Conservation (phyloP, 2,888 invertebrate species). For the Orchestes rusci region DNA sequence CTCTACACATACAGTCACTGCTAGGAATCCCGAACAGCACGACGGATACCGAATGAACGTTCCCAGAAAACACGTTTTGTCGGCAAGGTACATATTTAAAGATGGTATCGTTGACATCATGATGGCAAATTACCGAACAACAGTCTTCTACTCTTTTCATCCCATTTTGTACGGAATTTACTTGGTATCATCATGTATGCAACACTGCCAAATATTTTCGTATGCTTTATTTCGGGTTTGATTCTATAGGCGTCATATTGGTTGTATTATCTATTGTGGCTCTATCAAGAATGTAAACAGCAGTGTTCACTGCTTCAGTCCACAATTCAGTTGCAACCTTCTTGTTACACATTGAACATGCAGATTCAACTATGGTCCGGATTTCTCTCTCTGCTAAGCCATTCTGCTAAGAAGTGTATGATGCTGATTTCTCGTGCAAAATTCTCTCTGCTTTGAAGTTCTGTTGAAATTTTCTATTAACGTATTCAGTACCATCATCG, state of each 20-base stretch:
- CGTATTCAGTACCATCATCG: constrained; percentile 20
- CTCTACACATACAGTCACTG: too few relatives aligned
- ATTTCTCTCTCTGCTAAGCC: constrained; percentile 22
- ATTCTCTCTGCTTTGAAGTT: constrained; percentile 12
- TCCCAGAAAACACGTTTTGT: too few relatives aligned
- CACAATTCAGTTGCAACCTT: constrained; percentile 32
- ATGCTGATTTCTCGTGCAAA: constrained; percentile 10
- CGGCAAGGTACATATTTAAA: too few relatives aligned
- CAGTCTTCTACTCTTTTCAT: constrained; percentile 19
- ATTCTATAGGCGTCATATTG: constrained; percentile 23
- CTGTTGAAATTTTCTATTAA: constrained; percentile 6
- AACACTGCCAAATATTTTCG: constrained; percentile 9
- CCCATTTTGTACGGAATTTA: constrained; percentile 24
- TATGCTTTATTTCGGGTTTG: constrained; percentile 7
- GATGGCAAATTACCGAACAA: too few relatives aligned
- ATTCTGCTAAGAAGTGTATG: constrained; percentile 16
- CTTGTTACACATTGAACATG: constrained; percentile 10
- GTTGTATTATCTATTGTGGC: constrained; percentile 26
- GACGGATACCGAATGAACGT: too few relatives aligned
- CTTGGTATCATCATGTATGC: constrained; percentile 1
- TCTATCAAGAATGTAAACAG: constrained; percentile 34
- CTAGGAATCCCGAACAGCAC: too few relatives aligned
- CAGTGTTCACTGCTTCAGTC: constrained; percentile 37
- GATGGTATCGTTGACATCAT: too few relatives aligned
- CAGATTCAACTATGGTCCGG: constrained; percentile 28